A percentile compares a stretch with the other conserved stretches of the same genome.
phyloP scores from a whole-genome alignment of 2,113 vertebrate species.

The Pristiophorus japonicus region DNA sequence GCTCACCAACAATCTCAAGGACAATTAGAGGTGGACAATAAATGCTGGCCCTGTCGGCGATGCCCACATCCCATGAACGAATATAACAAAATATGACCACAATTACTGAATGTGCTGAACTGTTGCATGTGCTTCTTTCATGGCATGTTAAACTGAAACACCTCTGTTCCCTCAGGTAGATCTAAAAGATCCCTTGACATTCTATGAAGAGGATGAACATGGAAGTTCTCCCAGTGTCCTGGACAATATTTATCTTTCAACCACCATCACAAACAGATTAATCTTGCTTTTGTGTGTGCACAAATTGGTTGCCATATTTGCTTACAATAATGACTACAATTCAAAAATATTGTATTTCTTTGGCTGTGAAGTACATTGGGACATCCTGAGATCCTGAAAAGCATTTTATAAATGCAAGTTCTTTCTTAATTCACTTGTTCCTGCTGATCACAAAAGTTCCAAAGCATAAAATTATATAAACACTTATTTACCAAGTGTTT shows the following conservation, averaged over 20 bases:
- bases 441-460: not conserved
- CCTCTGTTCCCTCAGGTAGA: not conserved
- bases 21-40: no score
- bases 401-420: not conserved
- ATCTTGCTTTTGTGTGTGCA: not conserved
- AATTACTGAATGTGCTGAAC: not conserved
- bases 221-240: not conserved
- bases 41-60: no score
- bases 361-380: not conserved
- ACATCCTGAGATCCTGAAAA: not conserved
- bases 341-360: not conserved
- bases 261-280: not conserved
- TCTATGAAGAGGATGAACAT: not conserved
- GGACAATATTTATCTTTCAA: not conserved
- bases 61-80: no score
- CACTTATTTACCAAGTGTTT: not conserved
- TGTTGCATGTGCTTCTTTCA: not conserved
- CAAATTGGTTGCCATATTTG: not conserved
- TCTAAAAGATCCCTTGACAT: not conserved
- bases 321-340: not conserved
- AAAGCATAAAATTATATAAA: not conserved
- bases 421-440: not conserved
- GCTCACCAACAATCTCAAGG: no score
- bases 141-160: not conserved
- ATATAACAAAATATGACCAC: no score